Base-by-base conservation (phyloP, 2,113 vertebrate species). In the Thymallus thymallus region DNA sequence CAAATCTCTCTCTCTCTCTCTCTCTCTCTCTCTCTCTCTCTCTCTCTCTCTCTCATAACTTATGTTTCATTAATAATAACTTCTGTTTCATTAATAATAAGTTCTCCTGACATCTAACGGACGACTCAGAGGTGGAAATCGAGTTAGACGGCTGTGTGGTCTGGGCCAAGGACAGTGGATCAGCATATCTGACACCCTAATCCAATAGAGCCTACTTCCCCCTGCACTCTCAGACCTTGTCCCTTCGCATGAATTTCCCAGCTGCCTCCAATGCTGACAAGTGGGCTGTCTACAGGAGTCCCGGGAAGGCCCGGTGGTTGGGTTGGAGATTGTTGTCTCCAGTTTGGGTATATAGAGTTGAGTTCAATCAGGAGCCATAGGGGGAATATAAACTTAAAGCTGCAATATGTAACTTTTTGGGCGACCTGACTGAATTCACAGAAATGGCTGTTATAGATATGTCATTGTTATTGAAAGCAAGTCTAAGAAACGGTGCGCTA, bases 151-250 rank as follows among this genome's bases (percentile, higher is more conserved):
- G 61, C 55, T 70, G 46, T 48, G 66, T 41, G 65, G 65, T 69
- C 68, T 64, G 46, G 60, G 20, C 46, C 56, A 41, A 72, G 82
- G 74, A 63, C 71, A 73, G 14, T 65, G 76, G 75, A 75, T 82
- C 82, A 84, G 82, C 80, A 84, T 48, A 77, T 77, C 74, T 84
- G 16, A 81, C 63, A 69, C 20, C 48, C 22, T 79, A 82, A 84
- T 82, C 79, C 76, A 82, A 79, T 84, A 77, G 51, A 76, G 74
- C 30, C 76, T 66, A 58, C 63, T 74, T 72, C 74, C 63, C 72
- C 22, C 41, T 29, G 71, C 61, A 61, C 73, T 72, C 41, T 65
- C 26, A 73, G 72, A 75, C 67, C 69, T 69, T 83, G 80, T 78
- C 76, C 72, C 55, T 76, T 66, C 14, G 35, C n/a, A 78, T 87